Evolutionary conservation across 2,797 vertebrate species (phyloP).

Genomic region (Acridotheres tristis): DNA sequence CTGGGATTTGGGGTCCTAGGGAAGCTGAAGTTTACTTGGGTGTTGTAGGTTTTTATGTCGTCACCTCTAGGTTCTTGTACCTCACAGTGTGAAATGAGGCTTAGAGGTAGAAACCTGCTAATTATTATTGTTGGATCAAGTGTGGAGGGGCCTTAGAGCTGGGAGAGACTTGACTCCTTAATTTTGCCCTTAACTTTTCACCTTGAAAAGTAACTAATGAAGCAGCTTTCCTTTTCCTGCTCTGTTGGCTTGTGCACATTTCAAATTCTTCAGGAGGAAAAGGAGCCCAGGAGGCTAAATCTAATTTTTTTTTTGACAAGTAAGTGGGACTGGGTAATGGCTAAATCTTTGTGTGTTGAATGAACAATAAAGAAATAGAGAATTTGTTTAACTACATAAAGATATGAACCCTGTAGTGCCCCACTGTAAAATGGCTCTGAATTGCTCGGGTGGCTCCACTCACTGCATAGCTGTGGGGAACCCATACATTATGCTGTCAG

Average conservation of each 20-base stretch:
- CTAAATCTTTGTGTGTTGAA: neutral
- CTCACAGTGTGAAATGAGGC: neutral
- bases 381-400: constrained; percentile 25
- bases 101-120: neutral
- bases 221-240: neutral
- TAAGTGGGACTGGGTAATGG: neutral
- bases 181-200: neutral
- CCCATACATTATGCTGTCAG: constrained; percentile 37
- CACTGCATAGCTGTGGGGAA: constrained; percentile 2
- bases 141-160: neutral
- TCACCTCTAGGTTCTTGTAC: neutral
- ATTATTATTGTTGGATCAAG: neutral
- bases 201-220: neutral
- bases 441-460: neutral
- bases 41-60: neutral
- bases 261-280: neutral
- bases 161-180: neutral
- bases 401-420: neutral
- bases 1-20: neutral
- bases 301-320: neutral
- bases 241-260: neutral
- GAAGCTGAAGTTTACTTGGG: neutral
- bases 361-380: constrained; percentile 13
- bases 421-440: constrained; percentile 8
- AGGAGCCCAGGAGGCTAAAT: neutral